Evolutionary conservation across 1,140 invertebrate species (phyloP).

Genomic region (Procambarus clarkii): DNA sequence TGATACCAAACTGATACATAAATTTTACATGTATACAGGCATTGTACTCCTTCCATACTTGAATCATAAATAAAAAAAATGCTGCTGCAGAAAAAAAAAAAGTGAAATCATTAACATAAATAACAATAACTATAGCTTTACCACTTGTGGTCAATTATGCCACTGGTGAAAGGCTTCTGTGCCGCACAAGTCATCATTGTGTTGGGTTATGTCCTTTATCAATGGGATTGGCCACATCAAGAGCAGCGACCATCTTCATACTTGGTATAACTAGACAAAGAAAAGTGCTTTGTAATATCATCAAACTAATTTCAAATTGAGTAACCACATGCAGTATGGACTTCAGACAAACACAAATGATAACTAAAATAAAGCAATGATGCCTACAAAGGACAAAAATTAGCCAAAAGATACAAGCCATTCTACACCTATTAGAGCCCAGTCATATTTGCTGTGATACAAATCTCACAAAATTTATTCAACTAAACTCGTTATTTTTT

Average conservation of each 20-base stretch:
- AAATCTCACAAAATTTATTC: constrained; percentile 27
- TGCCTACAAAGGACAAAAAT: constrained; percentile 59
- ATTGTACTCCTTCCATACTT: not conserved
- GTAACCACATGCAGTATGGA: constrained; percentile 62
- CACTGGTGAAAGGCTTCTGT: not conserved
- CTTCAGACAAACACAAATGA: constrained; percentile 56
- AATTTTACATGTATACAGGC: not conserved
- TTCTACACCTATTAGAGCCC: constrained; percentile 51
- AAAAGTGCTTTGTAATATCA: constrained; percentile 32
- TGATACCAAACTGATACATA: not conserved
- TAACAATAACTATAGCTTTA: constrained; percentile 9
- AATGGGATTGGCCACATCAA: constrained; percentile 16
- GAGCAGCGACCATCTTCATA: constrained; percentile 4
- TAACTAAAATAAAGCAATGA: constrained; percentile 64
- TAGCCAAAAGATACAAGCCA: constrained; percentile 63
- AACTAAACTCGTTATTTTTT: not conserved
- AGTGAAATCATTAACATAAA: too few species aligned
- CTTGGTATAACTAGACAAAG: constrained; percentile 33
- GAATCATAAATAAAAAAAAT: not conserved
- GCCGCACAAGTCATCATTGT: not conserved
- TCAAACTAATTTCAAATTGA: constrained; percentile 56
- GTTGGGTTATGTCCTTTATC: constrained; percentile 12
- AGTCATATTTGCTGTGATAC: constrained; percentile 29
- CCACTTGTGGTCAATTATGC: not conserved
- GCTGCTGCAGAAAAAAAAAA: not conserved